Percentiles rank a stretch among this genome's conserved stretches.
Evolutionary conservation across 2,113 vertebrate species (phyloP).

Genomic region (Phoenicopterus ruber): DNA sequence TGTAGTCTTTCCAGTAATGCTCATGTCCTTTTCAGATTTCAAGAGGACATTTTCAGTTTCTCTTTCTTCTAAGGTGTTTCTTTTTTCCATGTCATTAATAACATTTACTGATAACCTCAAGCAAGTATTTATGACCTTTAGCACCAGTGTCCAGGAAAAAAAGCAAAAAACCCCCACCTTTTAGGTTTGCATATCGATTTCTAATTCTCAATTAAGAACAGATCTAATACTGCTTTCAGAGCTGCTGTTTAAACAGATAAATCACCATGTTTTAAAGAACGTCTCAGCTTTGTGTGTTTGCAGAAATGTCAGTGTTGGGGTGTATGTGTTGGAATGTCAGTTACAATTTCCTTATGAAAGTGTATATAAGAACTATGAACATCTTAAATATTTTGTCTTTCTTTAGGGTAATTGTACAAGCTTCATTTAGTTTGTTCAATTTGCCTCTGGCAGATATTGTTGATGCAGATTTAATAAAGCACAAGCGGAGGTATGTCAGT

Average conservation of each 20-base stretch:
- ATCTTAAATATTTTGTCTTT: constrained; percentile 33
- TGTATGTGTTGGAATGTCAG: neutral
- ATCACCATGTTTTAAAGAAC: neutral
- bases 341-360: neutral
- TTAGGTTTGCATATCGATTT: neutral
- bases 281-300: neutral
- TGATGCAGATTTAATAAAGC: constrained; percentile 81
- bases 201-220: neutral
- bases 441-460: constrained; percentile 88
- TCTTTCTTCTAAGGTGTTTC: neutral
- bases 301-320: neutral
- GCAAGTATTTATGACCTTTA: neutral
- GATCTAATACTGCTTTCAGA: neutral
- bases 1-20: neutral
- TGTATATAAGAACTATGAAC: neutral
- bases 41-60: neutral
- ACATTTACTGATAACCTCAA: neutral
- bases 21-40: neutral
- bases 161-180: neutral
- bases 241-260: neutral
- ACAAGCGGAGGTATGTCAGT: constrained; percentile 80
- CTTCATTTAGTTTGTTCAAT: constrained; percentile 86
- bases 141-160: neutral
- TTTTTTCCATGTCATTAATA: neutral
- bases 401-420: constrained; percentile 82